These are phyloP conservation scores for Centropristis striata DNA, from an alignment of 2,113 vertebrate genomes.

Conservation along the genomic window DNA sequence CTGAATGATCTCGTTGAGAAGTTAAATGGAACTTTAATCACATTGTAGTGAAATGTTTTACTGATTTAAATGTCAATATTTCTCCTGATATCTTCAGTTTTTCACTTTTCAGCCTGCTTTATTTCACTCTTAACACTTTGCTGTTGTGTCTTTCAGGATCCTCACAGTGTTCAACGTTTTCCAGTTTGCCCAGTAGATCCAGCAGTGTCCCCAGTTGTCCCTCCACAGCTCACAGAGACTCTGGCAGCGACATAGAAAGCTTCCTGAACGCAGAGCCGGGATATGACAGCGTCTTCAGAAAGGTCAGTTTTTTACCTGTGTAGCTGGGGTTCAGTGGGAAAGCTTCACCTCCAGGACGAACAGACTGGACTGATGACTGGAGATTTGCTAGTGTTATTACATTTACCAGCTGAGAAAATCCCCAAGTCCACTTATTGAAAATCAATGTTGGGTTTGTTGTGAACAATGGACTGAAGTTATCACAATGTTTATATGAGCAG, in stretches of 20 bases:
- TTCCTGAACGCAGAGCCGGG: slow-evolving; percentile 75
- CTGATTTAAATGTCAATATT: background rate
- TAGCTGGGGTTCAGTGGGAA: background rate
- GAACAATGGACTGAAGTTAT: background rate
- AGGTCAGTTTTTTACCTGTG: slow-evolving; percentile 69
- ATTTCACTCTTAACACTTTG: background rate
- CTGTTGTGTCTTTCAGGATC: slow-evolving; percentile 74
- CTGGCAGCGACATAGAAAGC: slow-evolving; percentile 81
- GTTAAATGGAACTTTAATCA: background rate
- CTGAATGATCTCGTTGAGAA: slow-evolving; percentile 19
- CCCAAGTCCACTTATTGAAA: background rate
- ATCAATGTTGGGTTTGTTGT: background rate
- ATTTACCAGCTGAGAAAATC: background rate
- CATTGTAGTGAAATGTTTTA: background rate
- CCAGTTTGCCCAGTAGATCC: slow-evolving; percentile 65
- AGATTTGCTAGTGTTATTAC: background rate
- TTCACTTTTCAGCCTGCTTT: background rate
- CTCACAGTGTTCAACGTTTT: slow-evolving; percentile 50
- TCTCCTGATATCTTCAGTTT: background rate
- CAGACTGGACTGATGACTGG: background rate
- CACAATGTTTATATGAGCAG: background rate
- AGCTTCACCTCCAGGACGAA: background rate
- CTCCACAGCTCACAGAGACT: slow-evolving; percentile 76
- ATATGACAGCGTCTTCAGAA: slow-evolving; percentile 80
- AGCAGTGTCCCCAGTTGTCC: slow-evolving; percentile 67